A percentile compares a stretch with the other conserved stretches of the same genome.
Evolutionary conservation across 2,113 vertebrate species (phyloP).

Genomic region (Dromaius novaehollandiae): DNA sequence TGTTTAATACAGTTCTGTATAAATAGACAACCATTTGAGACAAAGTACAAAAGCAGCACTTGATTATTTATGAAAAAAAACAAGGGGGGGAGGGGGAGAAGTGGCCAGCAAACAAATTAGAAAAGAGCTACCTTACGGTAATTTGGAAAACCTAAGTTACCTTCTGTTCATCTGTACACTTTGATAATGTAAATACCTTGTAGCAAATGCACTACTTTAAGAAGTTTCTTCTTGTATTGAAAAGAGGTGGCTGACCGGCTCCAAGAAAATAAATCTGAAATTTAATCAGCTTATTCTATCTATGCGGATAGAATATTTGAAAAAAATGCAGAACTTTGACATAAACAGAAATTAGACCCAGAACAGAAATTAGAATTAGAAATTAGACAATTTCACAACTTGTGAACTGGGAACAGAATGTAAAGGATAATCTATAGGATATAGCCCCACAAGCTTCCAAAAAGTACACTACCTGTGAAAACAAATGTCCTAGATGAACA

Average conservation of each 20-base stretch:
- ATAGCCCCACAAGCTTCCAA: not conserved
- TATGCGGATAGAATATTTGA: not conserved
- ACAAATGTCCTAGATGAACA: not conserved
- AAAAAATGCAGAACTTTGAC: not conserved
- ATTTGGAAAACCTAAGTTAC: not conserved
- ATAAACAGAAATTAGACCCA: conserved; percentile 3
- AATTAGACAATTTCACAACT: conserved; percentile 15
- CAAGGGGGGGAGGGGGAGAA: not conserved
- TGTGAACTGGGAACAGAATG: not conserved
- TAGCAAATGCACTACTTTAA: not conserved
- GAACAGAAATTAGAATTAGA: too few relatives aligned
- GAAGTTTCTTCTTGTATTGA: not conserved
- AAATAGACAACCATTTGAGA: not conserved
- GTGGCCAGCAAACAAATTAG: not conserved
- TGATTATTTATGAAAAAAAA: not conserved
- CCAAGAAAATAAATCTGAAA: not conserved
- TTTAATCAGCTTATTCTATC: not conserved
- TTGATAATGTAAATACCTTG: not conserved
- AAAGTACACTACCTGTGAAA: not conserved
- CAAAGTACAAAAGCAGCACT: not conserved
- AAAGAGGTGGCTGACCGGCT: not conserved
- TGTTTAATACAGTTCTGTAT: not conserved
- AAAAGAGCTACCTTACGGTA: too few relatives aligned
- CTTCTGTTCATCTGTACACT: not conserved
- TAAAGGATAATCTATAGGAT: not conserved